Conservation (phyloP, 2,113 vertebrate genomes). For the Cyprinus carpio region DNA sequence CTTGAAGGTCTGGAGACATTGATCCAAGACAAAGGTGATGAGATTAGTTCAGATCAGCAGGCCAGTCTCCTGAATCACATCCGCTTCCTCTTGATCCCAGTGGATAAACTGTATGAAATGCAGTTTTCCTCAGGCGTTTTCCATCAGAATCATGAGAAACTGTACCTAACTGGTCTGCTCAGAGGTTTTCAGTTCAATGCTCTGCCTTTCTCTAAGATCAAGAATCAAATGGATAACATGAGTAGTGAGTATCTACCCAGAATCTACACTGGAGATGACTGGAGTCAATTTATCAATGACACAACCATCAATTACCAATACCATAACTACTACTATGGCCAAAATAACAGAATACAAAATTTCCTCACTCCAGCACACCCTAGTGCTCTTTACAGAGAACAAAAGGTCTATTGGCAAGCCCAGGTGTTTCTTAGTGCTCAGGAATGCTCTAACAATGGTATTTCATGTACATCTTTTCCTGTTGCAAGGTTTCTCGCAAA, state of each 20-base stretch:
- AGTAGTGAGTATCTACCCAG: constrained; percentile 63
- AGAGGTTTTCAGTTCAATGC: constrained; percentile 76
- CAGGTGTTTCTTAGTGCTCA: constrained; percentile 43
- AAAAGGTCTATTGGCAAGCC: constrained; percentile 56
- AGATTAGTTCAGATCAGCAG: constrained; percentile 44
- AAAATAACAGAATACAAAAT: background rate
- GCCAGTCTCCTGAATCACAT: constrained; percentile 63
- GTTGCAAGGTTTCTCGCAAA: constrained; percentile 9
- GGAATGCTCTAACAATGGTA: constrained; percentile 62
- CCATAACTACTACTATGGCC: background rate
- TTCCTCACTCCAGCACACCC: constrained; percentile 69
- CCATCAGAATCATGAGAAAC: constrained; percentile 54
- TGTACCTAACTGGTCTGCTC: constrained; percentile 63
- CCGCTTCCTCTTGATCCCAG: constrained; percentile 78
- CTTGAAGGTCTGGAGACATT: constrained; percentile 70
- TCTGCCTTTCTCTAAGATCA: constrained; percentile 62
- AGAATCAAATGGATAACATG: constrained; percentile 54
- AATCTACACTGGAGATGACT: constrained; percentile 68
- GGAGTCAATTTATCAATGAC: background rate
- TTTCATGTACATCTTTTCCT: constrained; percentile 61
- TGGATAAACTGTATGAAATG: constrained; percentile 69
- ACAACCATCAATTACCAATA: background rate
- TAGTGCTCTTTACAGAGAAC: constrained; percentile 68
- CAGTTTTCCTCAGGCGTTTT: constrained; percentile 66
- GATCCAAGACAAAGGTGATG: constrained; percentile 53